A percentile compares a stretch with the other conserved stretches of the same genome.
phyloP scores from a whole-genome alignment of 2,797 vertebrate species.

The Enteromius anoplus region DNA sequence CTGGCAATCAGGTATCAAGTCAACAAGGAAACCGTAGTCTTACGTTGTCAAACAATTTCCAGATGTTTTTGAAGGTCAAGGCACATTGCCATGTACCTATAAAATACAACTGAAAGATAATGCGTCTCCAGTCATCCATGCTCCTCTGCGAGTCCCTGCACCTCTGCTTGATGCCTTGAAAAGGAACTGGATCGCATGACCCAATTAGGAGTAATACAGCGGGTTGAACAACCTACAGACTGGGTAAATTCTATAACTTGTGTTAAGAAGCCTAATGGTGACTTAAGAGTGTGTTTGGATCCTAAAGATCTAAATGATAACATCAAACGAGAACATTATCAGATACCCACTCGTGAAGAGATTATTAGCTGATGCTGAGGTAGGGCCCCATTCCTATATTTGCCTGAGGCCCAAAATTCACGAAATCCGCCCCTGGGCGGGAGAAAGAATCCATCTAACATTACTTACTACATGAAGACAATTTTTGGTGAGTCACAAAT shows the following conservation, averaged over 20 bases:
- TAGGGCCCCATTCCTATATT: no score
- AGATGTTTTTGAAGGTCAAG: not conserved
- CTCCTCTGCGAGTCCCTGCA: not conserved
- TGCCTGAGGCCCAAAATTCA: no score
- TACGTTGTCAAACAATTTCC: not conserved
- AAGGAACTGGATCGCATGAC: not conserved
- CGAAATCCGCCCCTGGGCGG: no score
- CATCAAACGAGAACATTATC: not conserved
- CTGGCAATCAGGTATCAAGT: no score
- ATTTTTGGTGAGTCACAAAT: no score
- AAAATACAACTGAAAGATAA: not conserved
- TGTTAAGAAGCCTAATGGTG: no score
- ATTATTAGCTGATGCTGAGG: no score
- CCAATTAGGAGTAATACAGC: not conserved
- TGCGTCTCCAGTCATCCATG: not conserved
- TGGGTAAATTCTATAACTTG: not conserved
- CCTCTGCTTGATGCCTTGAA: not conserved
- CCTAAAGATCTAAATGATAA: not conserved
- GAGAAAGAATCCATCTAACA: no score
- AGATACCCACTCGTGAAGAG: not conserved
- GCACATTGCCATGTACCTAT: not conserved
- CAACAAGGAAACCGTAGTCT: not conserved
- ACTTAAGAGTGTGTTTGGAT: not conserved
- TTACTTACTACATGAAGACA: no score
- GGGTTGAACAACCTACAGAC: not conserved